phyloP scores from a whole-genome alignment of 92 coral and sea anemone species.

The Siderastrea radians region DNA sequence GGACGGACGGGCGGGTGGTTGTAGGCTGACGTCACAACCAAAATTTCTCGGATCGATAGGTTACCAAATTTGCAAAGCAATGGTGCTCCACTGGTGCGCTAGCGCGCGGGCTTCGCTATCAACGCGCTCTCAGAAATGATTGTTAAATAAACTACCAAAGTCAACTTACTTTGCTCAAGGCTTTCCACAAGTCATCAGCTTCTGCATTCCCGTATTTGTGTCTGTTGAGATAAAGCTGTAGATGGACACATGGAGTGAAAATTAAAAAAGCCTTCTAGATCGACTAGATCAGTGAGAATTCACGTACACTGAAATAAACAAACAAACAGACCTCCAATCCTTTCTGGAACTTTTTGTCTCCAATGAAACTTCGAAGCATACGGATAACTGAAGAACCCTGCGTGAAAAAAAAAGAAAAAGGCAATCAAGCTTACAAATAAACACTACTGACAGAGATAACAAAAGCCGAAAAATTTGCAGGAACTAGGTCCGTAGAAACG shows the following conservation, averaged over 20 bases:
- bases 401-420: not conserved
- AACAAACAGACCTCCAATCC: conserved; percentile 82
- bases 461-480: not conserved
- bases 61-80: no score
- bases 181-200: conserved; percentile 94
- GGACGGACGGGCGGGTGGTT: no score
- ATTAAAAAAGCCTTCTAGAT: not conserved
- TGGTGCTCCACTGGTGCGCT: no score
- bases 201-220: conserved; percentile 94
- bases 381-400: conserved; percentile 99
- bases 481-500: not conserved
- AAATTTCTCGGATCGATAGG: no score
- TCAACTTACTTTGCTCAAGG: conserved; percentile 81
- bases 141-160: no score
- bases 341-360: conserved; percentile 88
- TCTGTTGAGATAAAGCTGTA: conserved; percentile 81
- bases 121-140: no score
- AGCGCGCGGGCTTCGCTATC: no score
- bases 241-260: not conserved
- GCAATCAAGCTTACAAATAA: not conserved
- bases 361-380: conserved; percentile 93
- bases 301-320: no score
- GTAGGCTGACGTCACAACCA: no score
- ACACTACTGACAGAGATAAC: not conserved
- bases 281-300: not conserved